These are phyloP conservation scores for Heterotilapia buettikoferi DNA, from an alignment of 2,113 vertebrate genomes.

Conservation along the genomic window DNA sequence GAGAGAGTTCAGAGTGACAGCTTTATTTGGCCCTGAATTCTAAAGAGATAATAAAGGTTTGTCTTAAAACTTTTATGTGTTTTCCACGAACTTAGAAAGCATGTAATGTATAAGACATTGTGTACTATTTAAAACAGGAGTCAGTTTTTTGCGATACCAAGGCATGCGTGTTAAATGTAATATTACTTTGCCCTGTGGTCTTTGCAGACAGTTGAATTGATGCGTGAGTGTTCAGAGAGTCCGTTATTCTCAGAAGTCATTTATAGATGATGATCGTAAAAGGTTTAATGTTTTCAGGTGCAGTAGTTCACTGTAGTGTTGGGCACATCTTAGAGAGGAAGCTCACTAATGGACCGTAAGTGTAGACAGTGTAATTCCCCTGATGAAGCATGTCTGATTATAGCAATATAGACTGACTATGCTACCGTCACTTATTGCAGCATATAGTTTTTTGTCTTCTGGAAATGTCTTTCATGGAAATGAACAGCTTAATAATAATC, in stretches of 20 bases:
- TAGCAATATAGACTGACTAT: neutral
- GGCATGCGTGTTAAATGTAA: neutral
- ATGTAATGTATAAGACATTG: neutral
- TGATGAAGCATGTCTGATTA: neutral
- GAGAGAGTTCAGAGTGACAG: neutral
- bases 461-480: neutral
- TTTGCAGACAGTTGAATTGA: neutral
- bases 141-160: neutral
- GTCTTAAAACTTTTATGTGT: neutral
- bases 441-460: neutral
- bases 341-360: conserved; percentile 9
- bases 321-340: neutral
- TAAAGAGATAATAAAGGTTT: neutral
- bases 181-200: neutral
- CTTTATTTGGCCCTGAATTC: neutral
- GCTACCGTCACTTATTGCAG: neutral
- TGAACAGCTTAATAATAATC: neutral
- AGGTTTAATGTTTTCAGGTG: neutral
- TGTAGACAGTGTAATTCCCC: neutral
- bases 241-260: neutral
- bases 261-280: neutral
- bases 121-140: neutral
- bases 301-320: neutral
- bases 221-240: neutral
- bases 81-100: neutral